Evolutionary conservation across 2,797 vertebrate species (phyloP), one percentile per base, ranked within the genome.

Genomic region (Syngnathus acus): DNA sequence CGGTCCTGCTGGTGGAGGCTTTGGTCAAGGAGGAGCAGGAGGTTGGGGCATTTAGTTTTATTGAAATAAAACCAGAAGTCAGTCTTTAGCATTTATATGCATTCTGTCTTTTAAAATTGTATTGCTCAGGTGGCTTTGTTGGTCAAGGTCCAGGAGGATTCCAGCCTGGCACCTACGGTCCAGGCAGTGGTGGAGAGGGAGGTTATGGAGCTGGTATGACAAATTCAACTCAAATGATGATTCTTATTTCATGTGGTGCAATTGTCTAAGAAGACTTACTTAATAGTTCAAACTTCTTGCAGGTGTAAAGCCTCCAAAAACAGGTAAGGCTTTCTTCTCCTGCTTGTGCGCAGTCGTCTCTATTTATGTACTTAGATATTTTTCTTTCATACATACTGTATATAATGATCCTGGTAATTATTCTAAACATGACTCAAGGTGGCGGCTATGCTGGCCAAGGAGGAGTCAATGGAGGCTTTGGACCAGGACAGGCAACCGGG

Each of bases 231-330:
- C 17, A 43, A 43, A 42, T 6, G 39, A 43, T 21, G 8, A 40
- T 61, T 21, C 11, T n/a, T 26, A 43, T 32, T 62, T 38, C 59
- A 42, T 6, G 7, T 10, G 26, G 4, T 2, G 45, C 67, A 9
- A 64, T 64, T 39, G 10, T 51, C 47, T 51, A n/a, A 38, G 16
- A 19, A n/a, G 50, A 51, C 23, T 23, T 8, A 19, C 14, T 40
- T 14, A 65, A 42, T 19, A 9, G 13, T 40, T 55, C n/a, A 26
- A 10, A 47, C 16, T 39, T 72, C 14, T 64, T 64, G 55, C 68
- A 87, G 85, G 82, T 65, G 74, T 79, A 62, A 87, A 88, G 62
- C 81, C 87, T 66, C 74, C 80, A 17, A 89, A 90, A 86, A 79
- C 84, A 75, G 86, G 89, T 89, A 59, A 50, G 75, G 73, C 21